These are phyloP conservation scores for Brienomyrus longianalis DNA, from an alignment of 2,113 vertebrate species.

Conservation along the genomic window DNA sequence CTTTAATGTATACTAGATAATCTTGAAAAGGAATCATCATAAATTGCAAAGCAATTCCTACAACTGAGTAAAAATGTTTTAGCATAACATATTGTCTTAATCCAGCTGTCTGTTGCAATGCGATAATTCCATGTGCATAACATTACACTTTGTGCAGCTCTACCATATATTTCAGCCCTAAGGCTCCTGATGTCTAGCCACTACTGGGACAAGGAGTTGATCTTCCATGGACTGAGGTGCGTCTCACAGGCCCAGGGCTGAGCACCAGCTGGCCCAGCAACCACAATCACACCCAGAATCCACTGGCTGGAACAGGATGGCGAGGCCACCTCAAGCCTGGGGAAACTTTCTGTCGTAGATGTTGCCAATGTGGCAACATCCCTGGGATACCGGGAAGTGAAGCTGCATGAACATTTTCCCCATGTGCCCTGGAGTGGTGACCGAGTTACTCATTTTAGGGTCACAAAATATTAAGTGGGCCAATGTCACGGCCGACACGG, in stretches of 20 bases:
- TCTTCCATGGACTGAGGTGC: background rate
- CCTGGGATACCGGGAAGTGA: background rate
- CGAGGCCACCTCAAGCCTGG: background rate
- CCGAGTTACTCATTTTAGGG: background rate
- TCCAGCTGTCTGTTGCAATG: background rate
- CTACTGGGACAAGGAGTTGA: background rate
- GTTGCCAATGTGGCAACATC: background rate
- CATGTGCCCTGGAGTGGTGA: background rate
- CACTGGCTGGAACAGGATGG: background rate
- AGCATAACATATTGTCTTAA: background rate
- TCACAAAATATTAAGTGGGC: background rate
- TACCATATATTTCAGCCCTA: background rate
- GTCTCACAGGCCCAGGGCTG: background rate
- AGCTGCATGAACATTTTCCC: background rate
- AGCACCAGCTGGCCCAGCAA: background rate
- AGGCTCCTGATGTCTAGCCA: background rate
- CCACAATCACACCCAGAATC: background rate
- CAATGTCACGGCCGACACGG: background rate
- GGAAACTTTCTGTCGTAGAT: background rate
- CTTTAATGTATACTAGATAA: background rate
- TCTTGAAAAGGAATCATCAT: background rate
- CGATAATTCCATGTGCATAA: background rate
- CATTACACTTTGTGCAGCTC: background rate
- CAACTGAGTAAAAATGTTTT: background rate
- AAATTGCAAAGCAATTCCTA: background rate